A percentile compares a stretch with the other conserved stretches of the same genome.
Conservation (phyloP, 2,888 invertebrate species). For the Stenodema calcarata region DNA sequence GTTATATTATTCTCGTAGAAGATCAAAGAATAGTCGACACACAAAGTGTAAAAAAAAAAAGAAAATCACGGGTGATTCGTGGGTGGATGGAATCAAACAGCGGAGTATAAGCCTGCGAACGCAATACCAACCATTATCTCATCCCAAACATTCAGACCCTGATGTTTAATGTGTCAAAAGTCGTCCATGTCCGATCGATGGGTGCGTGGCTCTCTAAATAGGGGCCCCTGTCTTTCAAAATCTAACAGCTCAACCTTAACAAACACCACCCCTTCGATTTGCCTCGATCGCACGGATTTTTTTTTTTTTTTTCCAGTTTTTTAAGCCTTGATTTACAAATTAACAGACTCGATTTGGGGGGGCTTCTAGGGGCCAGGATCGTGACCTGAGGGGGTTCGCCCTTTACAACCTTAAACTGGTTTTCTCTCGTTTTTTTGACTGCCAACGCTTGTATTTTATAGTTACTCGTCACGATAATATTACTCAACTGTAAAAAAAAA, state of each 20-base stretch:
- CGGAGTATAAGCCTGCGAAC: neutral
- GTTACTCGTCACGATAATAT: neutral
- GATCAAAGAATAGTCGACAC: too few relatives aligned
- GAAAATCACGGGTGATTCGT: neutral
- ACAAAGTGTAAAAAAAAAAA: neutral
- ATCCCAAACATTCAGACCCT: neutral
- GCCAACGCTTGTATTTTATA: neutral
- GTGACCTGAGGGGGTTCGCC: slow-evolving; percentile 1
- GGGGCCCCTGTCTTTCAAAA: slow-evolving; percentile 3
- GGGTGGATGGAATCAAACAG: slow-evolving; percentile 18
- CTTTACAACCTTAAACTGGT: neutral
- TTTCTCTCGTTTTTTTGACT: neutral
- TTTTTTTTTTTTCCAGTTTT: neutral
- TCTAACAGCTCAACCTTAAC: neutral
- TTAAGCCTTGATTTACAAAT: slow-evolving; percentile 5
- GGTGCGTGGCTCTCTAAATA: neutral
- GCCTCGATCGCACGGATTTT: slow-evolving; percentile 1
- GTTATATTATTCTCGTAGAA: too few relatives aligned
- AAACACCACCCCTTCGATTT: neutral
- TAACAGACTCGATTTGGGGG: slow-evolving; percentile 13
- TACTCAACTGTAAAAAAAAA: neutral
- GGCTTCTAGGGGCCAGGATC: neutral
- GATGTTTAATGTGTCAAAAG: slow-evolving; percentile 41
- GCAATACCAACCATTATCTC: slow-evolving; percentile 29
- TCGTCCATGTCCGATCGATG: slow-evolving; percentile 45